phyloP scores from a whole-genome alignment of 1,140 invertebrate species.

The Drosophila ironensis region DNA sequence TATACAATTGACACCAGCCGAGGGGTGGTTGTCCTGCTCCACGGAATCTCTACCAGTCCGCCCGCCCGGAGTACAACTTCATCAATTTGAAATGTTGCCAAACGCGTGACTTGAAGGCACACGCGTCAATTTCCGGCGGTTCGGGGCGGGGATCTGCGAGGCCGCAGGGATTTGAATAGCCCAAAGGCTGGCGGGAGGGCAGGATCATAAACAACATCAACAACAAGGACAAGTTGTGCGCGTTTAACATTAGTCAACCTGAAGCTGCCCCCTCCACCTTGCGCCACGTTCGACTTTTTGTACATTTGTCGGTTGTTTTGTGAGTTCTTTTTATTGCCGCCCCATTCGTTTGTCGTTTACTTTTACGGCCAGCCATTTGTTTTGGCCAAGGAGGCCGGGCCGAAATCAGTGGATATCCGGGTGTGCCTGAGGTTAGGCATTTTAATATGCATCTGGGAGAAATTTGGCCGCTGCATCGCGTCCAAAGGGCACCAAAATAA shows the following conservation, averaged over 20 bases:
- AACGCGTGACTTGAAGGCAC: slow-evolving; percentile 60
- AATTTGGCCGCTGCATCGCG: slow-evolving; percentile 27
- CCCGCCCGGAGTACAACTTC: slow-evolving; percentile 55
- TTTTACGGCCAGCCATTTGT: slow-evolving; percentile 74
- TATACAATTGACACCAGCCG: slow-evolving; percentile 76
- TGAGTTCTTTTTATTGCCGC: slow-evolving; percentile 56
- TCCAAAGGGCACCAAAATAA: slow-evolving; percentile 39
- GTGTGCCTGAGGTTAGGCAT: slow-evolving; percentile 37
- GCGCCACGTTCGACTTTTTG: slow-evolving; percentile 24
- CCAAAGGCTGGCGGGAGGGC: slow-evolving; percentile 10
- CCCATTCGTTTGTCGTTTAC: slow-evolving; percentile 77
- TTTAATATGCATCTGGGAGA: slow-evolving; percentile 81
- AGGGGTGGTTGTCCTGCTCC: slow-evolving; percentile 21
- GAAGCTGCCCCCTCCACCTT: slow-evolving; percentile 49
- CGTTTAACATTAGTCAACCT: slow-evolving; percentile 74
- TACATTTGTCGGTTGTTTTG: slow-evolving; percentile 21
- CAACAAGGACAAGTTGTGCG: slow-evolving; percentile 72
- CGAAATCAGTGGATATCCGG: slow-evolving; percentile 43
- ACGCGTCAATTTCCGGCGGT: slow-evolving; percentile 60
- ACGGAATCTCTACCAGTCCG: neutral
- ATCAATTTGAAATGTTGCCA: slow-evolving; percentile 78
- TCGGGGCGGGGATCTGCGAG: slow-evolving; percentile 25
- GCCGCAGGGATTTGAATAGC: slow-evolving; percentile 70
- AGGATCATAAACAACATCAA: slow-evolving; percentile 78
- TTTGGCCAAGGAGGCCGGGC: too few species aligned